Evolutionary conservation across 2,888 invertebrate genomes (phyloP), one percentile per base, ranked within the genome.

Genomic region (Amiota mariae): DNA sequence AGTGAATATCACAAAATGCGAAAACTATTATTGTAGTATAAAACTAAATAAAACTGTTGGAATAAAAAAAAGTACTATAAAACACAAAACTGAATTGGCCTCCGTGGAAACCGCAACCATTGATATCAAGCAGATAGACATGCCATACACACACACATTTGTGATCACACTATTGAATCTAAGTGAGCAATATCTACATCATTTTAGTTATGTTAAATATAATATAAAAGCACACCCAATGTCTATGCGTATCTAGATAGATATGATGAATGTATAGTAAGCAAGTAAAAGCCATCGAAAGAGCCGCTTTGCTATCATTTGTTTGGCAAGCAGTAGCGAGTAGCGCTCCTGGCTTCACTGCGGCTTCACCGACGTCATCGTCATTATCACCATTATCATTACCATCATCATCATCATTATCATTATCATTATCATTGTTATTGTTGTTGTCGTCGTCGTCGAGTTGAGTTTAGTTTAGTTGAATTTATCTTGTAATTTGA

Each of bases 281-380:
- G 12, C 59, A 59, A 63, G 36, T 63, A 46, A 63, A 46, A 24
- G 24, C 24, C 24, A 63, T 15, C 63, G n/a, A 63, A 63, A 46
- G 10, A 46, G n/a, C n/a, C 63, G n/a, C 10, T 2, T 15, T 63
- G 9, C 63, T 13, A 24, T 46, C 46, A 36, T 72, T 84, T 81
- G 84, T 80, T 82, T 80, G 75, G 24, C 80, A n/a, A n/a, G n/a
- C n/a, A n/a, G n/a, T n/a, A 76, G 81, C 78, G 77, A 79, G 77
- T 77, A 75, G 72, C 79, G 73, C 74, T 74, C 75, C 77, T 72
- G 74, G 77, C 72, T 78, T 76, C 63, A 36, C 24, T 13, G 15
- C 20, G 20, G 15, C 59, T 8, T n/a, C 59, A 59, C 11, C 18
- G 20, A 11, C 20, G 20, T 12, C 15, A 18, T 8, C 59, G 12